Conservation (phyloP, 1,140 invertebrate species). For the Ceratosolen solmsi region DNA sequence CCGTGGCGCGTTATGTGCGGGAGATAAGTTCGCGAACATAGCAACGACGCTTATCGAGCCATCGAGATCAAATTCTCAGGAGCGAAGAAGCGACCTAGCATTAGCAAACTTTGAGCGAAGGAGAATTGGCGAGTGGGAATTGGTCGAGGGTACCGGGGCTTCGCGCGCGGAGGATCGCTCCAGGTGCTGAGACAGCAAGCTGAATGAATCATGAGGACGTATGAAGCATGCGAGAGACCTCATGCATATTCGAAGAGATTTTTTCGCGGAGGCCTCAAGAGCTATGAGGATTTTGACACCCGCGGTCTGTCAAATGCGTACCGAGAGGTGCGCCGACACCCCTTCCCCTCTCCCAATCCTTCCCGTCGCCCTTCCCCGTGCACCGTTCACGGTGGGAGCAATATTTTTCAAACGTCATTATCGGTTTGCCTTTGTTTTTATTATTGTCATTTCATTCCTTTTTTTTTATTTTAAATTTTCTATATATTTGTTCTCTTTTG, state of each 20-base stretch:
- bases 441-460: too few relatives aligned
- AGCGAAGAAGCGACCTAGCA: background rate
- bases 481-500: too few relatives aligned
- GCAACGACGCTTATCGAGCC: constrained; percentile 20
- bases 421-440: too few relatives aligned
- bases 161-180: background rate
- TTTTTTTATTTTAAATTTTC: too few relatives aligned
- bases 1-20: background rate
- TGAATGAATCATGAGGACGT: constrained; percentile 14
- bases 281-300: too few relatives aligned
- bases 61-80: background rate
- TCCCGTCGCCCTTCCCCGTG: background rate
- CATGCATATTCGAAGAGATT: background rate
- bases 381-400: background rate
- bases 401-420: too few relatives aligned
- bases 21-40: background rate
- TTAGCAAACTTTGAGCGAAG: background rate
- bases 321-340: background rate
- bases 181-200: background rate
- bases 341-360: background rate
- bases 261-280: background rate
- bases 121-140: constrained; percentile 20
- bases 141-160: background rate
- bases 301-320: too few relatives aligned
- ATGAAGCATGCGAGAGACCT: background rate